Evolutionary conservation across 2,888 invertebrate species (phyloP).

Genomic region (Microctonus brassicae): DNA sequence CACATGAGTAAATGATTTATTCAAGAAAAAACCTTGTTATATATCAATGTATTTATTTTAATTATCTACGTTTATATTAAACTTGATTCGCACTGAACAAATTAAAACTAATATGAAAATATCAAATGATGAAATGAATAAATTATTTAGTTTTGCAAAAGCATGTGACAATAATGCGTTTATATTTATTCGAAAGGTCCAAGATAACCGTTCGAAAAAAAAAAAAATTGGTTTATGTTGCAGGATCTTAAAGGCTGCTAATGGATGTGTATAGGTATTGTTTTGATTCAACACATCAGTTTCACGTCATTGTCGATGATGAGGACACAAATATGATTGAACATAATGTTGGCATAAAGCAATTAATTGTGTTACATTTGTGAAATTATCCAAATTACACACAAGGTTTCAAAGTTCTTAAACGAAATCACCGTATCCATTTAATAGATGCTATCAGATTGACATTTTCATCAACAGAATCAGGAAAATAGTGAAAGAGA

Average conservation of each 20-base stretch:
- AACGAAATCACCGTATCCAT: slow-evolving; percentile 54
- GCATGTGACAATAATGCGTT: background rate
- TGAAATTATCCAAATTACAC: slow-evolving; percentile 41
- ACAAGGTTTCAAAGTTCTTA: slow-evolving; percentile 41
- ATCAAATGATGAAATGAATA: background rate
- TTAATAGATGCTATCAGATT: slow-evolving; percentile 54
- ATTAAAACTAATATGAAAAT: no score
- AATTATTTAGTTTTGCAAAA: background rate
- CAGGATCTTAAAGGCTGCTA: slow-evolving; percentile 59
- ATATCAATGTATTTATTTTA: no score
- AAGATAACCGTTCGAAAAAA: slow-evolving; percentile 6
- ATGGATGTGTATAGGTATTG: slow-evolving; percentile 58
- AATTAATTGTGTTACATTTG: slow-evolving; percentile 10
- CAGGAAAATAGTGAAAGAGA: slow-evolving; percentile 23
- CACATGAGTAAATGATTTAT: no score
- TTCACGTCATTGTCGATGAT: background rate
- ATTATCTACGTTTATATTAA: no score
- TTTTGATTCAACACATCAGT: background rate
- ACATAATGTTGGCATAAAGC: background rate
- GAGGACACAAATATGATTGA: background rate
- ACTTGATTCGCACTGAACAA: no score
- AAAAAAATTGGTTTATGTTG: slow-evolving; percentile 61
- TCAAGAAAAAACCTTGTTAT: no score
- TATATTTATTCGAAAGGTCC: background rate
- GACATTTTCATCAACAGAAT: no score